Evolutionary conservation across 1,140 invertebrate genomes (phyloP), one percentile per base, ranked within the genome.

Genomic region (Bombus confusus): DNA sequence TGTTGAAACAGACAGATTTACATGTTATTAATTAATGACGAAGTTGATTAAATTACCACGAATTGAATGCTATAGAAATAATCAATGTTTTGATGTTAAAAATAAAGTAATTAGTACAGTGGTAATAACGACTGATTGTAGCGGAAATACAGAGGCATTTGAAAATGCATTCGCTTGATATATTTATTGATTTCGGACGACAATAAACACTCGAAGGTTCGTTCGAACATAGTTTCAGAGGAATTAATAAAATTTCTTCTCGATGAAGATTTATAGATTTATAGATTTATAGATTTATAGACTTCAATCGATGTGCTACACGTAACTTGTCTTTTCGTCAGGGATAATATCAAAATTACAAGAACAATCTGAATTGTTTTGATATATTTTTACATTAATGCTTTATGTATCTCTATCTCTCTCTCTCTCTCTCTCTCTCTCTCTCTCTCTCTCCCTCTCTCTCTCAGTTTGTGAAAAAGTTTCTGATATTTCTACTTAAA

Each of bases 301-400:
- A 89, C 66, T 62, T 89, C 88, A 78, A 89, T 82, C 62, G 79
- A 89, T 88, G 57, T 28, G 3, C 59, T 64, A 15, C 34, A 4
- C 47, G 8, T 18, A 18, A 22, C 12, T 37, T 25, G 3, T 25
- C 25, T 12, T 37, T 76, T n/a, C 57, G 59, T 68, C 18, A 52
- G 1, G 5, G 2, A 62, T 62, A n/a, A 62, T n/a, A 34, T 34
- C 15, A 66, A 31, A 66, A 34, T 66, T 8, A 22, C 47, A 52
- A 52, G 47, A 22, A 52, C 18, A 52, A 22, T 52, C 6, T 52
- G 6, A 52, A 8, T 28, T 71, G 9, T 71, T 71, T 71, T 69
- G 6, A 34, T 28, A 69, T 69, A 25, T 69, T 39, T 69, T 9
- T 5, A 12, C 10, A 25, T 39, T 39, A n/a, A 28, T 28, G 28